Evolutionary conservation across 2,113 vertebrate species (phyloP).

Genomic region (Diadophis punctatus): DNA sequence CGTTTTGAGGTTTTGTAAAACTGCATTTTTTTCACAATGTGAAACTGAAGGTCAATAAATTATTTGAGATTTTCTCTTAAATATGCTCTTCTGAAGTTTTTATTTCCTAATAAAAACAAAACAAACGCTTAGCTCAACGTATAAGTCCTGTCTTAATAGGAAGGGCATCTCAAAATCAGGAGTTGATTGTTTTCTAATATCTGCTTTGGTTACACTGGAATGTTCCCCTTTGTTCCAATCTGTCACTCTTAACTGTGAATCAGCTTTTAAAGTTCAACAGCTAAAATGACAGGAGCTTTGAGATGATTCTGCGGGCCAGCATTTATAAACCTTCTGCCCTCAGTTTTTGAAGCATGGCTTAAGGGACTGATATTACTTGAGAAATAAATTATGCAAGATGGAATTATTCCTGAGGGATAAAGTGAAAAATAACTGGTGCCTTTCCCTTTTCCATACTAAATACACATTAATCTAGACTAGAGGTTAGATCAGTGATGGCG

Average conservation of each 20-base stretch:
- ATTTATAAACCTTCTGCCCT: background rate
- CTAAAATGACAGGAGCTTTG: slow-evolving; percentile 37
- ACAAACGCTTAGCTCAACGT: slow-evolving; percentile 22
- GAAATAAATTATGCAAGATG: slow-evolving; percentile 35
- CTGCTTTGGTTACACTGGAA: slow-evolving; percentile 44
- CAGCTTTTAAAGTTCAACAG: slow-evolving; percentile 57
- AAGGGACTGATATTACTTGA: slow-evolving; percentile 40
- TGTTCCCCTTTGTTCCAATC: slow-evolving; percentile 53
- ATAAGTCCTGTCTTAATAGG: slow-evolving; percentile 33
- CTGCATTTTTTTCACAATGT: slow-evolving; percentile 90
- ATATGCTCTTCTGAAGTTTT: slow-evolving; percentile 34
- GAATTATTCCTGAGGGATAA: slow-evolving; percentile 32
- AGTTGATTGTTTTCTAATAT: slow-evolving; percentile 64
- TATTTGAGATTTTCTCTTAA: slow-evolving; percentile 88
- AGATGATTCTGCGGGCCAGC: slow-evolving; percentile 43
- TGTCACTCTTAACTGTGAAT: slow-evolving; percentile 49
- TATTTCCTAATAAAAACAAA: slow-evolving; percentile 2
- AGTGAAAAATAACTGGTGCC: slow-evolving; percentile 16
- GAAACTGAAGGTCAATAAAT: slow-evolving; percentile 98
- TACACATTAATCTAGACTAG: background rate
- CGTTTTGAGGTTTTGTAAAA: slow-evolving; percentile 88
- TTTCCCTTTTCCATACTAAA: background rate
- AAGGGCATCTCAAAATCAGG: slow-evolving; percentile 28
- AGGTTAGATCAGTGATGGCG: too few relatives aligned
- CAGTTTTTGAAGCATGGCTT: slow-evolving; percentile 34